Conservation (phyloP, 2,113 vertebrate species). For the Gulo gulo region DNA sequence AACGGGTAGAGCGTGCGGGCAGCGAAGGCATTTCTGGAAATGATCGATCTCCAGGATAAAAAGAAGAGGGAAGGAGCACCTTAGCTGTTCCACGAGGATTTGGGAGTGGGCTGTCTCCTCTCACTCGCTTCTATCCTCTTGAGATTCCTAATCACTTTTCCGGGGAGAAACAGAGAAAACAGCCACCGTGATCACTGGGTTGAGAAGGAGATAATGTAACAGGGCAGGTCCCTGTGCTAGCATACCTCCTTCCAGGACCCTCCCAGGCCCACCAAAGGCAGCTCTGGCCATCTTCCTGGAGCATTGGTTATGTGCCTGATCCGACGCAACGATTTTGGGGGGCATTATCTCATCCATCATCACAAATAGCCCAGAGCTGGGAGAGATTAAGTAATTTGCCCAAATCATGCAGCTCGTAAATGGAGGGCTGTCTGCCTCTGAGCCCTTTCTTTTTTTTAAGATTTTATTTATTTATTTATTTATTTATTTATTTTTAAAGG, state of each 20-base stretch:
- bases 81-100: not conserved
- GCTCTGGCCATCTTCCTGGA: no score
- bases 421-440: not conserved
- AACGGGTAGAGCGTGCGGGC: no score
- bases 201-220: not conserved
- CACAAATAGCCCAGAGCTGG: not conserved
- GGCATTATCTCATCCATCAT: not conserved
- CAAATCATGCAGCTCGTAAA: not conserved
- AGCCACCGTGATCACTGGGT: not conserved
- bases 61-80: not conserved
- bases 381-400: not conserved
- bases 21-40: not conserved
- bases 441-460: not conserved
- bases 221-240: not conserved
- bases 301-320: no score
- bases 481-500: no score
- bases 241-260: not conserved
- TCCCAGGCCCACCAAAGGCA: not conserved
- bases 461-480: no score
- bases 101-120: not conserved
- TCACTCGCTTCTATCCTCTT: rapidly evolving
- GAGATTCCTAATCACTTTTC: not conserved
- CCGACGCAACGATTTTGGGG: rapidly evolving
- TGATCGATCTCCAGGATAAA: not conserved
- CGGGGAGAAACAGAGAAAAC: not conserved